Base-by-base conservation (phyloP, 2,113 vertebrate genomes). In the Hymenochirus boettgeri region DNA sequence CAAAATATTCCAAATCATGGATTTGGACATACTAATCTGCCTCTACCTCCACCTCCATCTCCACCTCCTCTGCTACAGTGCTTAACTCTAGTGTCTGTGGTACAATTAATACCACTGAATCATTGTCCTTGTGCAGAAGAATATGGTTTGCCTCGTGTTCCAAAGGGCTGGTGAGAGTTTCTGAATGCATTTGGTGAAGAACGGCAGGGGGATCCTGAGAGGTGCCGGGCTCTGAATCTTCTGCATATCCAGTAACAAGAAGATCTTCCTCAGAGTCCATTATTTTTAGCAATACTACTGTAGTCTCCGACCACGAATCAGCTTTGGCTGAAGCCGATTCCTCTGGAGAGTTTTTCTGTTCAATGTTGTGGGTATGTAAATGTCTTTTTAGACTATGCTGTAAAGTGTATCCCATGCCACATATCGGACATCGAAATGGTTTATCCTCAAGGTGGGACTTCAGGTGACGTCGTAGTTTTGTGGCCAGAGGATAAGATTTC, bases 401-500 rank as follows among this genome's bases (percentile, higher is more conserved):
- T 18, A 87, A 78, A 0, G 76, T 69, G 61, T 86, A 93, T 22
- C 84, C 83, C n/a, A 84, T 83, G 3, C 88, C 86, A 1, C 89
- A 94, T 62, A 78, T 66, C 0, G 82, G 8, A 0, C 88, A 92
- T 48, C 61, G 78, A 76, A 85, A 81, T 1, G 88, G 86, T 47
- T 90, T 91, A 70, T 90, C 88, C 1, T 76, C 74, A 60, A 81
- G 45, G 66, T 93, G 91, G 7, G 83, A 87, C 50, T 89, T 92
- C 56, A 93, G 82, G 79, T 92, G 91, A 15, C 88, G 79, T 18
- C 86, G 77, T 64, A 94, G 80, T 72, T 94, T 92, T n/a, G 91
- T 92, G 29, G 89, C 89, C 78, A 91, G 57, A 0, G 87, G 88
- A 71, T 90, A 94, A 4, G 86, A 85, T 73, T 85, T 90, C 13